Percentiles rank a stretch among this genome's conserved stretches.
phyloP scores from a whole-genome alignment of 2,113 vertebrate species.

The Epinephelus cyanopodus region DNA sequence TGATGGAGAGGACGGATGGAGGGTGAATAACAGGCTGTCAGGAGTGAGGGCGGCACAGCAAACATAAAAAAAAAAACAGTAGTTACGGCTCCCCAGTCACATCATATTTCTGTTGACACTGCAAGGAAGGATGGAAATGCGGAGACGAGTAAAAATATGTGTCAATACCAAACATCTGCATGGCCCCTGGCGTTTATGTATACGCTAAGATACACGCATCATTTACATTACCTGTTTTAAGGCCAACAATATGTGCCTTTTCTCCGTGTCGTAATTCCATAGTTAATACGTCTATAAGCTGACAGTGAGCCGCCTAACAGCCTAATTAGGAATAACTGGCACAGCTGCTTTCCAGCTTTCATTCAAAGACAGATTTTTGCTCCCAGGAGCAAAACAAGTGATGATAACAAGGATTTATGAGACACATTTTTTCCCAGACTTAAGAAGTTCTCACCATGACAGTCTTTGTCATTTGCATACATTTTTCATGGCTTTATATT shows the following conservation, averaged over 20 bases:
- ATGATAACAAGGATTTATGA: not conserved
- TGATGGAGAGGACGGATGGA: slow-evolving; percentile 47
- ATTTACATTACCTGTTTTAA: not conserved
- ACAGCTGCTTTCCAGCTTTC: slow-evolving; percentile 1
- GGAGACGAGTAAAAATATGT: not conserved
- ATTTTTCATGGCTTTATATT: slow-evolving; percentile 14
- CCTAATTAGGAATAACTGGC: not conserved
- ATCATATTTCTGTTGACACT: not conserved
- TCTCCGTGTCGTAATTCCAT: not conserved
- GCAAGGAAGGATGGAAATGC: not conserved
- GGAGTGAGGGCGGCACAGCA: slow-evolving; percentile 11
- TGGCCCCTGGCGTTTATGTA: not conserved
- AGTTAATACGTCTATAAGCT: not conserved
- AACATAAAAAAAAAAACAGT: not conserved
- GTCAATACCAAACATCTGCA: not conserved
- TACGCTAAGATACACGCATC: not conserved
- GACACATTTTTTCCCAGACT: not conserved
- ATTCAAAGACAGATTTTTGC: slow-evolving; percentile 2
- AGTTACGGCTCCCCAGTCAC: slow-evolving; percentile 3
- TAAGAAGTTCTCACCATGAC: not conserved
- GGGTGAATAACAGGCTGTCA: slow-evolving; percentile 51
- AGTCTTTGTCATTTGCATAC: not conserved
- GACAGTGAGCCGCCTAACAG: not conserved
- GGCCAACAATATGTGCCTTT: not conserved
- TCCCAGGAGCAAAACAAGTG: not conserved